Percentiles rank a stretch among this genome's conserved stretches.
Conservation (phyloP, 2,113 vertebrate genomes). For the Pygoscelis adeliae region DNA sequence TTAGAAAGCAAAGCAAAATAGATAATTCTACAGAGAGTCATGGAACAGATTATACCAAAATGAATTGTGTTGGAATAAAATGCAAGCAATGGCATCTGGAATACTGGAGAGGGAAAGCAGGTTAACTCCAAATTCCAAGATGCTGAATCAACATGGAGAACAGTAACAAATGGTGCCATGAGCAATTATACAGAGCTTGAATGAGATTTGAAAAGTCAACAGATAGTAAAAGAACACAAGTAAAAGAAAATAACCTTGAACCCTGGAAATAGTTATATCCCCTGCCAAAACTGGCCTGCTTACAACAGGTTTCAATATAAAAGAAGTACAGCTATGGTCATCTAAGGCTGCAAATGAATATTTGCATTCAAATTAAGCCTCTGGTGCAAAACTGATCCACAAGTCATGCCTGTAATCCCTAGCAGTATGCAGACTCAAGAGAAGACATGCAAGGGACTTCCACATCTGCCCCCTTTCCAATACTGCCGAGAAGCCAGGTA, state of each 20-base stretch:
- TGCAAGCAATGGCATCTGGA: neutral
- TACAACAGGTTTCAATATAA: neutral
- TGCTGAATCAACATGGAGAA: neutral
- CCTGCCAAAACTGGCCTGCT: neutral
- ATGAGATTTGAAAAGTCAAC: conserved; percentile 11
- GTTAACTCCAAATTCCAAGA: conserved; percentile 1
- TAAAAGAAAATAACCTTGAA: conserved; percentile 17
- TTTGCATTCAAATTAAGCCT: neutral
- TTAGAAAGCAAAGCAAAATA: conserved; percentile 19
- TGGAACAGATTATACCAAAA: neutral
- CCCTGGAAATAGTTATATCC: neutral
- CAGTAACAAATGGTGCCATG: conserved; percentile 3
- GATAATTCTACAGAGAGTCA: neutral
- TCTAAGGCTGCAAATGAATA: neutral
- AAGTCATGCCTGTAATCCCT: neutral
- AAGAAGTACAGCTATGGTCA: neutral
- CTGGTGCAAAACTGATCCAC: neutral
- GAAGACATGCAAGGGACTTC: neutral
- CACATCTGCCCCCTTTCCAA: neutral
- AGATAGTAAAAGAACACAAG: neutral
- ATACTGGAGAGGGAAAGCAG: neutral
- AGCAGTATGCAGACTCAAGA: neutral
- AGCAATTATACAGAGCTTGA: neutral
- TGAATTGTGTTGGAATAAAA: neutral
- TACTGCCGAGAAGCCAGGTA: neutral